phyloP scores from a whole-genome alignment of 37 sponge, comb jelly and placozoan species.

The Spongilla lacustris region DNA sequence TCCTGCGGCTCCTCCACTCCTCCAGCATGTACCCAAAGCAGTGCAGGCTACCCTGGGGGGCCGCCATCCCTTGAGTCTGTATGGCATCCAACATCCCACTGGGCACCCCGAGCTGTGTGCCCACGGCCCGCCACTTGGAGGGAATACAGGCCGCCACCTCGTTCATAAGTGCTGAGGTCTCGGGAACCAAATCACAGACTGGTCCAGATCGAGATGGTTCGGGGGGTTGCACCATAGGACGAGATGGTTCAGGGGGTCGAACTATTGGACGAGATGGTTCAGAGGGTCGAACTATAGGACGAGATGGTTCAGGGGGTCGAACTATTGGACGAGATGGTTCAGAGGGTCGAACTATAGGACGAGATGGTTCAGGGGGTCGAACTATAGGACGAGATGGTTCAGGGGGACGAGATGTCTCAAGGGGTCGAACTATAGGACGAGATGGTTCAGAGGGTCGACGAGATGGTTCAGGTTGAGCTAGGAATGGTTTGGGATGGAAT shows the following conservation, averaged over 20 bases:
- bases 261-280: neutral
- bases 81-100: neutral
- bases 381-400: neutral
- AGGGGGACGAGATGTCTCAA: neutral
- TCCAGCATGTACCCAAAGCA: neutral
- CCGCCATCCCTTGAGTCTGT: neutral
- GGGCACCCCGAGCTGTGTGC: neutral
- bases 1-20: neutral
- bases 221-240: neutral
- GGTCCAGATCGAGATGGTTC: neutral
- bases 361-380: neutral
- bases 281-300: neutral
- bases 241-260: neutral
- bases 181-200: neutral
- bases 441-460: neutral
- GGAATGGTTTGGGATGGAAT: neutral
- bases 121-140: neutral
- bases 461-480: neutral
- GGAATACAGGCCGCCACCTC: neutral
- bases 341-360: neutral
- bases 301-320: neutral
- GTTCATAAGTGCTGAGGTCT: neutral
- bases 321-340: neutral
- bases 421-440: neutral
- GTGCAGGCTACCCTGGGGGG: neutral